phyloP scores from a whole-genome alignment of 2,797 vertebrate genomes.

The Dendrocincla tyrannina region DNA sequence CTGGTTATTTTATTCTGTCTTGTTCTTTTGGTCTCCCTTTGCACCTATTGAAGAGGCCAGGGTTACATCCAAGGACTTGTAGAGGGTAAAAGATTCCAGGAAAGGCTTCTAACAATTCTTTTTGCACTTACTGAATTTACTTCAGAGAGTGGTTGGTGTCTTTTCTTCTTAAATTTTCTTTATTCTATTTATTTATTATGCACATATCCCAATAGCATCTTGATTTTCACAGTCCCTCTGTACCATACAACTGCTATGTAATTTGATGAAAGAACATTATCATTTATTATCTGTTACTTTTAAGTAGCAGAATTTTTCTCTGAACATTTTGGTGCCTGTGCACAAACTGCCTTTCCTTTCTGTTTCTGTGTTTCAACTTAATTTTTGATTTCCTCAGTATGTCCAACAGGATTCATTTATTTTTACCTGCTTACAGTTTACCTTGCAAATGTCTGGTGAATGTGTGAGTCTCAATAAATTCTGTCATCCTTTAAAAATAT shows the following conservation, averaged over 20 bases:
- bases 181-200: neutral
- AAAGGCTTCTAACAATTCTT: neutral
- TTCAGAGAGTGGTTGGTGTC: neutral
- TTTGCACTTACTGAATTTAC: neutral
- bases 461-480: neutral
- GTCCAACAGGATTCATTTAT: neutral
- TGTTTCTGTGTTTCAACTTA: neutral
- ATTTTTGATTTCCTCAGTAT: neutral
- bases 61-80: neutral
- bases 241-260: neutral
- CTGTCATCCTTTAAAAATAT: neutral
- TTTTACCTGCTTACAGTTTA: neutral
- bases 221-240: neutral
- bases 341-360: neutral
- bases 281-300: neutral
- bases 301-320: neutral
- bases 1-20: neutral
- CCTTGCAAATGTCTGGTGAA: neutral
- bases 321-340: neutral
- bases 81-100: neutral
- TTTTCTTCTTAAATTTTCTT: neutral
- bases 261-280: neutral
- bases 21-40: neutral
- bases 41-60: neutral
- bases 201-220: neutral